A percentile compares a stretch with the other conserved stretches of the same genome.
phyloP scores from a whole-genome alignment of 2,113 vertebrate species.

The Centropristis striata region DNA sequence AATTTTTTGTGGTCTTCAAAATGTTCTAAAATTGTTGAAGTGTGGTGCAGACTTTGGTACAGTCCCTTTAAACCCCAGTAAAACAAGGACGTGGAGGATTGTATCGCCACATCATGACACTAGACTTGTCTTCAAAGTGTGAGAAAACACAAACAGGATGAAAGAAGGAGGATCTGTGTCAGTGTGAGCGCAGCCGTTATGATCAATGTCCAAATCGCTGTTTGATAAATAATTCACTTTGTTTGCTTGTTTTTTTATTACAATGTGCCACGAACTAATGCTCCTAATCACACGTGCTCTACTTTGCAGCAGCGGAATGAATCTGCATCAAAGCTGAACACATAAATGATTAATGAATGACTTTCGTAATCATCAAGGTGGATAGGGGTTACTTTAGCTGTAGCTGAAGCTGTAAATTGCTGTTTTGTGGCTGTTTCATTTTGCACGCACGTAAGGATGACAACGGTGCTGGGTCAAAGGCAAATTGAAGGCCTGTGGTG shows the following conservation, averaged over 20 bases:
- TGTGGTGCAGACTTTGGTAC: background rate
- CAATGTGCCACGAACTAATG: background rate
- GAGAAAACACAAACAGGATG: background rate
- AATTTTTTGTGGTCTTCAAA: background rate
- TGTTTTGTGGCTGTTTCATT: conserved; percentile 4
- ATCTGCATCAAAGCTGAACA: background rate
- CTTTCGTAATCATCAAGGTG: conserved; percentile 9
- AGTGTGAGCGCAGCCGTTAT: background rate
- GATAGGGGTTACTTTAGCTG: background rate
- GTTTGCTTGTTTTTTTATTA: conserved; percentile 5
- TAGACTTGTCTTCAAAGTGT: conserved; percentile 19
- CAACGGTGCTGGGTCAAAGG: conserved; percentile 23
- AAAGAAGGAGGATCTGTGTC: conserved; percentile 18
- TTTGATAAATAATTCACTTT: conserved; percentile 44
- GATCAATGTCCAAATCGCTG: conserved; percentile 32
- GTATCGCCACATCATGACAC: background rate
- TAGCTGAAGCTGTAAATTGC: background rate
- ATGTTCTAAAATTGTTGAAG: conserved; percentile 1
- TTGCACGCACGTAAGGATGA: background rate
- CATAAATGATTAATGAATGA: conserved; percentile 6
- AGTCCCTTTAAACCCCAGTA: background rate
- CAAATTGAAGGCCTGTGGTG: conserved; percentile 45
- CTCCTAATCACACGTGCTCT: background rate
- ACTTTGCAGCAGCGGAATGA: background rate
- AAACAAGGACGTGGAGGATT: background rate